These are phyloP conservation scores for Hyla sarda DNA, from an alignment of 2,113 vertebrate species.

Conservation along the genomic window DNA sequence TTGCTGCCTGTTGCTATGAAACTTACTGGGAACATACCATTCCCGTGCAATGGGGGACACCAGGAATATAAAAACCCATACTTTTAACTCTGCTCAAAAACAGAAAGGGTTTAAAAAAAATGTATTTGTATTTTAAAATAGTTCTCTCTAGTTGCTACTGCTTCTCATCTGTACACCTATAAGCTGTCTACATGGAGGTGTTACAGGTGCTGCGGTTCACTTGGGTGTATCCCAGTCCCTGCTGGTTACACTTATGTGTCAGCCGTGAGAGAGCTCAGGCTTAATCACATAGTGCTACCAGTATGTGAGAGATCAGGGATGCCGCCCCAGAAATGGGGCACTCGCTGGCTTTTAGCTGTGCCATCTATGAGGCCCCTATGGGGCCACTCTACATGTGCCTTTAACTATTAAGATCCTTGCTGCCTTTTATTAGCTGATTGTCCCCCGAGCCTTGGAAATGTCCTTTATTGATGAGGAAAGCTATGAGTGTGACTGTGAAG, in stretches of 20 bases:
- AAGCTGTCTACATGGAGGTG: too few relatives aligned
- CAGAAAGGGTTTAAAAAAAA: too few relatives aligned
- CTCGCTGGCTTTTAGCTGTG: conserved; percentile 45
- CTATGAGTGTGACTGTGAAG: conserved; percentile 72
- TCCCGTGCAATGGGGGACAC: conserved; percentile 28
- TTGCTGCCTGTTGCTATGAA: conserved; percentile 69
- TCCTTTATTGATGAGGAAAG: conserved; percentile 74
- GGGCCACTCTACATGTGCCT: conserved; percentile 7
- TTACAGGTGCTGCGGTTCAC: conserved; percentile 25
- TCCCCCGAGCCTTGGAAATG: conserved; percentile 69
- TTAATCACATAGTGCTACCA: conserved; percentile 56
- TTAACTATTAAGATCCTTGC: not conserved
- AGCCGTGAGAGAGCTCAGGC: conserved; percentile 31
- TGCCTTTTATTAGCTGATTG: not conserved
- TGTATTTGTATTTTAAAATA: not conserved
- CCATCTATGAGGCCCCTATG: conserved; percentile 49
- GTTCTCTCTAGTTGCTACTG: not conserved
- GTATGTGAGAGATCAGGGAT: conserved; percentile 66
- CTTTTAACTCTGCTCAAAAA: not conserved
- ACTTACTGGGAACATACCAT: conserved; percentile 74
- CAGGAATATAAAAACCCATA: not conserved
- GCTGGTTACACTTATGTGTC: conserved; percentile 40
- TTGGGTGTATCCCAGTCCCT: conserved; percentile 52
- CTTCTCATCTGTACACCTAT: not conserved
- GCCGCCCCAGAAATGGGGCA: conserved; percentile 64